Percentiles rank a stretch among this genome's conserved stretches.
These are phyloP conservation scores for Arizona elegans DNA, from an alignment of 2,113 vertebrate species.

Conservation along the genomic window DNA sequence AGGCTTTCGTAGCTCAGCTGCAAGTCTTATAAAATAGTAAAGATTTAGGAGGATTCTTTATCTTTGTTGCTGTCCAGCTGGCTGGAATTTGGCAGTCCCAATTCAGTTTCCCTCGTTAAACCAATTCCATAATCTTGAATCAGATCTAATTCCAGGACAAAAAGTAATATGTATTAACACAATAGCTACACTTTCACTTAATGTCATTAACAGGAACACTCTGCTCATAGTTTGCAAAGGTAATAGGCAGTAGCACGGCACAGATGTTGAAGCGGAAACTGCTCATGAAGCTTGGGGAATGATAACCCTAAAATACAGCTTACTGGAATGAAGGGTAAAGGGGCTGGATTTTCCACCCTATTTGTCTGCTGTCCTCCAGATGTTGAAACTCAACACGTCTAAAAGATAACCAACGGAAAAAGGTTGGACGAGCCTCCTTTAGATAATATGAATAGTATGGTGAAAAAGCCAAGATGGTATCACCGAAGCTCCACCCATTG, in stretches of 20 bases:
- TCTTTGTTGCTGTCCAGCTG: neutral
- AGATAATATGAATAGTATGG: neutral
- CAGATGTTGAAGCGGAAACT: neutral
- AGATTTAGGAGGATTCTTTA: neutral
- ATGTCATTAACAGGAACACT: neutral
- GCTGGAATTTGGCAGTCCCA: neutral
- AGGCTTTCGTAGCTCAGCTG: neutral
- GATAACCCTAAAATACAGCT: neutral
- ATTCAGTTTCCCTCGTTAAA: neutral
- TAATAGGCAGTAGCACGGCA: neutral
- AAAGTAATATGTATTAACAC: neutral
- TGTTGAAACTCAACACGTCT: neutral
- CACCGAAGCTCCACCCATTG: neutral
- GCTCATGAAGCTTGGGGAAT: constrained; percentile 16
- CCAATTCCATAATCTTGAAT: neutral
- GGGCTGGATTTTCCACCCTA: neutral
- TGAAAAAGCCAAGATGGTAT: neutral
- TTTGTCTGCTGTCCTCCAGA: neutral
- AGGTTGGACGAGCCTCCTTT: neutral
- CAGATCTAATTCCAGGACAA: neutral
- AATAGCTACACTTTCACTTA: neutral
- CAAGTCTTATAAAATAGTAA: neutral
- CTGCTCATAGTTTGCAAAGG: neutral
- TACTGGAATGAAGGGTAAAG: neutral
- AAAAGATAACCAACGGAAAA: neutral